Base-by-base conservation (phyloP, 1,140 invertebrate genomes). In the Drosophila athabasca region DNA sequence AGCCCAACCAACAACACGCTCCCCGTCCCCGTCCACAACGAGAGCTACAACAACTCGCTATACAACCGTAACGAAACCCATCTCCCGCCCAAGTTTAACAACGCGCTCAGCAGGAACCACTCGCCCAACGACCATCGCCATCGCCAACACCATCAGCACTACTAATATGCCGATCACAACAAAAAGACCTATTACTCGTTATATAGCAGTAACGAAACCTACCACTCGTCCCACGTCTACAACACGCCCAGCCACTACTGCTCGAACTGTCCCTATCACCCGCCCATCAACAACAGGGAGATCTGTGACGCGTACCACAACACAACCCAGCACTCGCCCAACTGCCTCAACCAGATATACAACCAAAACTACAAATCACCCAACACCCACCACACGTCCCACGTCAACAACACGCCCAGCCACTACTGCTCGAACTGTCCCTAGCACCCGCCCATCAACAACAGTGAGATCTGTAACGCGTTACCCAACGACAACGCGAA, bases 31-130 rank as follows among this genome's bases (percentile, higher is more conserved):
- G 3, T 39, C 35, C n/a, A 57, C 57, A 75, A 59, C 77, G n/a
- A 57, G 55, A 73, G 53, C 51, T 57, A 53, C 29, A 9, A 43
- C 29, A 9, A 71, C 29, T 43, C 57, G 26, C 17, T 62, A 29
- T 19, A 53, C 66, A 35, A 19, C 68, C 7, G 51, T 59, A 35
- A 64, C 68, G n/a, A 73, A 44, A 41, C 15, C 43, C 6, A 6
- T 35, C 15, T 35, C 24, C n/a, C 39, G 39, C 2, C 11, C n/a
- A 11, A 46, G 62, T 7, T 29, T 29, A 35, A 64, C 64, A 43
- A 49, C 35, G 4, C 51, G 59, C 45, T 24, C 22, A 22, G 31
- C 62, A 24, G 60, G 35, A 19, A 43, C 29, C 15, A 49, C 35
- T 6, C 51, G 59, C 45, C 19, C 22, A 22, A 35, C 62, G 29